Conservation (phyloP, 1,140 invertebrate species). For the Scaptomyza pallida region DNA sequence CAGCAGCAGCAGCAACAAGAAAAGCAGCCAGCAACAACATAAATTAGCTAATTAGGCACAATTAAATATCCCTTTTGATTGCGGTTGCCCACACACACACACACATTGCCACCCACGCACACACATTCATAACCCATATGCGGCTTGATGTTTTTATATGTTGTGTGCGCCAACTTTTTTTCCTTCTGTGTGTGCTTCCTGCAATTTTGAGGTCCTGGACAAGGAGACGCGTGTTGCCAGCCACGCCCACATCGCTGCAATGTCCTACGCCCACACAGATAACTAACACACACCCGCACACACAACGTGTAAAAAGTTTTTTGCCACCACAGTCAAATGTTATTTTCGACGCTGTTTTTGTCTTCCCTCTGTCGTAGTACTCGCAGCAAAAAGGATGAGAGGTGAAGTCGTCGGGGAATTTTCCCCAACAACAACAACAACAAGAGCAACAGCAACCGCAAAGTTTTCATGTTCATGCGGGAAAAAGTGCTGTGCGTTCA, state of each 20-base stretch:
- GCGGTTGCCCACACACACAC: conserved; percentile 50
- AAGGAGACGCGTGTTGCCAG: conserved; percentile 56
- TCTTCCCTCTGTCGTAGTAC: conserved; percentile 23
- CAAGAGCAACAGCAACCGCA: too few species aligned
- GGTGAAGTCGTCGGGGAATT: conserved; percentile 43
- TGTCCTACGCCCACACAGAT: conserved; percentile 50
- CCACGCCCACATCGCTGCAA: conserved; percentile 65
- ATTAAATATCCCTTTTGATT: conserved; percentile 82
- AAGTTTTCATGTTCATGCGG: conserved; percentile 71
- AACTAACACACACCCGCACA: conserved; percentile 23
- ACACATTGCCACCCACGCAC: too few species aligned
- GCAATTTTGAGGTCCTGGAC: conserved; percentile 64
- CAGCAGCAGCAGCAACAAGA: conserved; percentile 50
- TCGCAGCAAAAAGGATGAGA: too few species aligned
- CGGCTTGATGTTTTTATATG: conserved; percentile 44
- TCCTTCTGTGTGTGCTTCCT: conserved; percentile 62
- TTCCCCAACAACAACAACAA: too few species aligned
- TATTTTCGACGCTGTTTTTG: conserved; percentile 77
- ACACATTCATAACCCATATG: conserved; percentile 23
- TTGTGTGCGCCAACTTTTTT: conserved; percentile 58
- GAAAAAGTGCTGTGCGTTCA: conserved; percentile 60
- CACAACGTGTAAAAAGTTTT: conserved; percentile 74
- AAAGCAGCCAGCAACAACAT: conserved; percentile 58
- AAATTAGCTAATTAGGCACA: conserved; percentile 81
- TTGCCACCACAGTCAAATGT: conserved; percentile 70